Evolutionary conservation across 2,888 invertebrate genomes (phyloP).

Genomic region (Tineola bisselliella): DNA sequence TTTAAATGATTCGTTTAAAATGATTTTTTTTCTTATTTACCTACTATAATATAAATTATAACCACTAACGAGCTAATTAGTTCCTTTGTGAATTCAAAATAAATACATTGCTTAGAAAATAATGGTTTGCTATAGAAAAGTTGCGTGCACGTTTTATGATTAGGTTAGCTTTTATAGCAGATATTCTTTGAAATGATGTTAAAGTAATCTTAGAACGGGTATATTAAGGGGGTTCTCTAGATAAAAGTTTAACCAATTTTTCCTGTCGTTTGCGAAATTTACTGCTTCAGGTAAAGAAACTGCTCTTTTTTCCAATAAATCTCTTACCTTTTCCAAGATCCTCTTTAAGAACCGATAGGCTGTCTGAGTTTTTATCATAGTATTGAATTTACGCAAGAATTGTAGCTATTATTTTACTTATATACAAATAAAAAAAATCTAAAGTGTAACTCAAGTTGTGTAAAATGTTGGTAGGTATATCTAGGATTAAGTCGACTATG

Average conservation of each 20-base stretch:
- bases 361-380: neutral
- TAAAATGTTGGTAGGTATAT: too few species aligned
- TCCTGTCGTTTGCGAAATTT: slow-evolving; percentile 10
- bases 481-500: too few species aligned
- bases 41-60: too few species aligned
- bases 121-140: neutral
- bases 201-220: neutral
- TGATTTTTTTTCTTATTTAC: too few species aligned
- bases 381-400: neutral
- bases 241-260: slow-evolving; percentile 10
- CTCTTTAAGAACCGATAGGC: slow-evolving; percentile 10
- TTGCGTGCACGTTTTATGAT: neutral
- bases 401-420: neutral
- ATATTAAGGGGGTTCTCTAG: neutral
- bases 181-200: neutral
- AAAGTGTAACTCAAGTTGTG: too few species aligned
- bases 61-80: too few species aligned
- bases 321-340: slow-evolving; percentile 10
- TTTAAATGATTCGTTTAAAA: too few species aligned
- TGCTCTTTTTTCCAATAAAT: slow-evolving; percentile 13
- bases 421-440: too few species aligned
- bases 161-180: neutral
- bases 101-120: too few species aligned
- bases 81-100: too few species aligned
- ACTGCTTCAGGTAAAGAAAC: slow-evolving; percentile 7